These are phyloP conservation scores for Dendrophyllia cribrosa DNA, from an alignment of 64 coral and sea anemone species.

Conservation along the genomic window DNA sequence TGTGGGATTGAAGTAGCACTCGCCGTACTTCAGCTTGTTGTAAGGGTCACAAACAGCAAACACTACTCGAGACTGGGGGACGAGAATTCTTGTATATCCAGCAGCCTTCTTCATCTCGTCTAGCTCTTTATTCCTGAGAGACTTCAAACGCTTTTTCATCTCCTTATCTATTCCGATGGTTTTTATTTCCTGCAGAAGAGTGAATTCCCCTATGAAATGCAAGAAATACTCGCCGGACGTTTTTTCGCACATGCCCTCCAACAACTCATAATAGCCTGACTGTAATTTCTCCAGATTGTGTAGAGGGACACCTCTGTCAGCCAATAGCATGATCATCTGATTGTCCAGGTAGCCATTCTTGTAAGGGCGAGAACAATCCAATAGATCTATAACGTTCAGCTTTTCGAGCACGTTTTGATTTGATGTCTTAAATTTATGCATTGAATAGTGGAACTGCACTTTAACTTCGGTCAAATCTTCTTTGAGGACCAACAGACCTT, in stretches of 20 bases:
- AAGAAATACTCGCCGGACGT: not conserved
- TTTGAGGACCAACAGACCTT: constrained; percentile 47
- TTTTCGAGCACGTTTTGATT: constrained; percentile 50
- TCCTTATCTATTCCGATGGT: not conserved
- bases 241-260: constrained; percentile 23
- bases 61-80: constrained; percentile 61
- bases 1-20: constrained; percentile 71
- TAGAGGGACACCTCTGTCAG: constrained; percentile 38
- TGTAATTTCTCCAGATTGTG: constrained; percentile 53
- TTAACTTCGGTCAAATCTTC: constrained; percentile 48
- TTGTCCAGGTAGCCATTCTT: constrained; percentile 79
- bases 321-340: constrained; percentile 58
- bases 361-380: constrained; percentile 83
- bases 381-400: constrained; percentile 46
- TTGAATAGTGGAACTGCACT: constrained; percentile 76
- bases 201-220: constrained; percentile 4
- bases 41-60: constrained; percentile 79
- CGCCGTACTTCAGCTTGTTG: constrained; percentile 44
- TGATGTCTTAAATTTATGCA: constrained; percentile 75
- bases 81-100: constrained; percentile 53
- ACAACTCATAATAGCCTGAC: constrained; percentile 54
- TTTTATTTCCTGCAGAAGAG: not conserved
- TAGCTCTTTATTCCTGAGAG: constrained; percentile 14
- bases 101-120: constrained; percentile 25
- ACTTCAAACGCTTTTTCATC: not conserved